These are phyloP conservation scores for Burhinus oedicnemus DNA, from an alignment of 2,113 vertebrate species.

Conservation along the genomic window DNA sequence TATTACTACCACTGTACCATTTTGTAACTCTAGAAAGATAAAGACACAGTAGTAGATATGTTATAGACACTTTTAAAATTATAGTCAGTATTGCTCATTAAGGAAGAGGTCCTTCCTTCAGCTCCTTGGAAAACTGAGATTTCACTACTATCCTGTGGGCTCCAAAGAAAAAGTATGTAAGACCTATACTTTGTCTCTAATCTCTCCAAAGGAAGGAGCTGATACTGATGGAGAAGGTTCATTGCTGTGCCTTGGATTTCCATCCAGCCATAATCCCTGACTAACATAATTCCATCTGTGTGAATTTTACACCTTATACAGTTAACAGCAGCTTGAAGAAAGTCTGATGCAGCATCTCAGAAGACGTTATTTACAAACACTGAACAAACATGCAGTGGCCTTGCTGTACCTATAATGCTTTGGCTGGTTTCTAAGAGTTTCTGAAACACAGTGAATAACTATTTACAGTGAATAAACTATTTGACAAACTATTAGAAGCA, in stretches of 20 bases:
- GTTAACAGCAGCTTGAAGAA: background rate
- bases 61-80: background rate
- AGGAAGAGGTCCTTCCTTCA: background rate
- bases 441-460: background rate
- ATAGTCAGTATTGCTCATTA: background rate
- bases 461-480: background rate
- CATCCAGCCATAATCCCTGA: background rate
- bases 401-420: background rate
- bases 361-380: background rate
- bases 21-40: background rate
- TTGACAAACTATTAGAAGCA: background rate
- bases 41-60: background rate
- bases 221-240: background rate
- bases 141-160: background rate
- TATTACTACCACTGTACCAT: background rate
- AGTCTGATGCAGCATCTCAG: background rate
- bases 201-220: background rate
- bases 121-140: background rate
- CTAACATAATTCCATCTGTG: background rate
- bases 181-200: background rate
- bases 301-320: background rate
- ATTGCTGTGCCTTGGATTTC: background rate
- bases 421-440: background rate
- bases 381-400: background rate
- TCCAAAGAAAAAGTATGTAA: background rate